Conservation (phyloP, 2,888 invertebrate species). For the Allolobophora icterica region DNA sequence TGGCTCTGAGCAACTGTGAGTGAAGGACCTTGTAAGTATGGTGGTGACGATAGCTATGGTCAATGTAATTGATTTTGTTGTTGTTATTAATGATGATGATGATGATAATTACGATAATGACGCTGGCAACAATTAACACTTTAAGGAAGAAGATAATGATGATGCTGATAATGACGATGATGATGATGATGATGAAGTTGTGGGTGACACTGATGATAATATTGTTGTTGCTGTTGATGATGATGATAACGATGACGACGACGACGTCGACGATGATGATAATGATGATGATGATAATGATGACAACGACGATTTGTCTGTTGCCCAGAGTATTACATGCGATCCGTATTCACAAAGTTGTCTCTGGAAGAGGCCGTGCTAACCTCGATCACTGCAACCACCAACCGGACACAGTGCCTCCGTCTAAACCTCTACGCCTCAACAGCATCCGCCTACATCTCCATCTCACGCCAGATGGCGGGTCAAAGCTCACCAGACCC, state of each 20-base stretch:
- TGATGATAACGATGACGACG: background rate
- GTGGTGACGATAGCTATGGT: too few species aligned
- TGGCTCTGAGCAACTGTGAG: too few species aligned
- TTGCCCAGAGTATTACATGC: constrained; percentile 34
- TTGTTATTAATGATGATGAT: background rate
- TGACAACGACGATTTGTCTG: background rate
- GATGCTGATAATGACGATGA: constrained; percentile 20
- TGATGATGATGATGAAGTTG: background rate
- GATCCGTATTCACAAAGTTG: background rate
- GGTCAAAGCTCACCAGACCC: background rate
- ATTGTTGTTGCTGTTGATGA: background rate
- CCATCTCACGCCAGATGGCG: background rate
- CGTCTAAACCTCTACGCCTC: constrained; percentile 31
- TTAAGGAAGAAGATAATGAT: constrained; percentile 19
- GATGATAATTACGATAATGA: constrained; percentile 9
- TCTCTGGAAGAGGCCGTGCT: constrained; percentile 11
- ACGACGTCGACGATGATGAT: background rate
- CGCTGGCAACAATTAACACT: background rate
- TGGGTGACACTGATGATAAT: background rate
- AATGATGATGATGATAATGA: background rate
- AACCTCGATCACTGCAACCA: background rate
- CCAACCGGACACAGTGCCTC: constrained; percentile 21
- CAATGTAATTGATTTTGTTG: too few species aligned
- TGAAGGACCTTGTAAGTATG: too few species aligned
- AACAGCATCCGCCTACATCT: background rate